phyloP scores from a whole-genome alignment of 2,797 vertebrate species.

The Pangasius djambal region DNA sequence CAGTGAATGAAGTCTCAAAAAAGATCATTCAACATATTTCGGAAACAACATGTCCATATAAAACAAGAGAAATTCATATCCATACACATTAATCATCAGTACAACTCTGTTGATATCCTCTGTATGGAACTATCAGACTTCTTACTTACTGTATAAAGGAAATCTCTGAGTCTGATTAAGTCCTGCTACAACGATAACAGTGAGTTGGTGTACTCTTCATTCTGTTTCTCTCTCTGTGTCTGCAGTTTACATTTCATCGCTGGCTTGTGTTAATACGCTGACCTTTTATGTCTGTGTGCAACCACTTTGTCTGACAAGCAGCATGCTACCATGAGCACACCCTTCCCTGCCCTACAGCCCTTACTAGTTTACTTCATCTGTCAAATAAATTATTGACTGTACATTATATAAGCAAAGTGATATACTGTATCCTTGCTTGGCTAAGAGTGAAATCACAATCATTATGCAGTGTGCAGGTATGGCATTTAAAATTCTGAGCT shows the following conservation, averaged over 20 bases:
- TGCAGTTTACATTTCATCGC: slow-evolving; percentile 57
- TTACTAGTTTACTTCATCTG: slow-evolving; percentile 30
- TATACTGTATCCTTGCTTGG: background rate
- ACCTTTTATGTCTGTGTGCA: slow-evolving; percentile 61
- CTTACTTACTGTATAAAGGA: slow-evolving; percentile 50
- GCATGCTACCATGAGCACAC: slow-evolving; percentile 36
- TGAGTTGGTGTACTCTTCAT: slow-evolving; percentile 33
- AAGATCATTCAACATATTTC: background rate
- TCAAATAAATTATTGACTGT: slow-evolving; percentile 1
- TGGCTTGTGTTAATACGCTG: slow-evolving; percentile 54
- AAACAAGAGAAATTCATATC: slow-evolving; percentile 7
- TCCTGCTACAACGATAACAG: slow-evolving; percentile 45
- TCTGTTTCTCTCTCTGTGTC: slow-evolving; percentile 40
- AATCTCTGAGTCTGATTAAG: slow-evolving; percentile 31
- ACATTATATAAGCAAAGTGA: slow-evolving; percentile 8
- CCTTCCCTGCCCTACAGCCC: background rate
- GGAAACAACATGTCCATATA: background rate
- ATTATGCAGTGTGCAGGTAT: background rate
- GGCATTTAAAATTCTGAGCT: background rate
- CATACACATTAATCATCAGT: background rate
- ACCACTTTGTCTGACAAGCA: slow-evolving; percentile 49
- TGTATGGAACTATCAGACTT: background rate
- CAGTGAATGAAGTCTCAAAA: background rate
- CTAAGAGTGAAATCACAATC: background rate
- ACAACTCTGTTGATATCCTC: slow-evolving; percentile 12